Evolutionary conservation across 2,113 vertebrate genomes (phyloP), one percentile per base, ranked within the genome.

Genomic region (Chaenogobius annularis): DNA sequence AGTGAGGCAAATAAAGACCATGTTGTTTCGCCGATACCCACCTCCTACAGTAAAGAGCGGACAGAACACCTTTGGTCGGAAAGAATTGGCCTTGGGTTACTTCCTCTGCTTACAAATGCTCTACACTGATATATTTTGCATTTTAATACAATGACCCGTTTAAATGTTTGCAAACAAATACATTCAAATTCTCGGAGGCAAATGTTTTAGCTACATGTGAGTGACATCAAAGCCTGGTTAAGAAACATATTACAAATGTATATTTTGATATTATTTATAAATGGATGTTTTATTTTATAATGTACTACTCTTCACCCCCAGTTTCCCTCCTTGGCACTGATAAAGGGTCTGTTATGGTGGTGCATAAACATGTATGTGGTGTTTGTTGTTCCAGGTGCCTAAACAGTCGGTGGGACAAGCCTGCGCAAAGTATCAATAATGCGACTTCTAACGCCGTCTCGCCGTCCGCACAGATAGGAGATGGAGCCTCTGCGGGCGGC

Each of bases 381-480:
- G 8, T 58, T 55, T 46, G 19, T 26, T 12, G 66, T 44, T 17
- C 20, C 72, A 94, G 93, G 82, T 94, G 93, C 77, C 72, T 93
- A 67, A 87, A 75, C 77, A 93, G 93, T 74, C 83, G 92, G 64
- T 94, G 93, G 93, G 93, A 94, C 77, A 88, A 93, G 54, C 80
- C 90, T 43, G 90, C 92, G 9, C 91, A 85, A 62, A 88, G 75
- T 58, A 75, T 90, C 0, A 83, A 76, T 22, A 1, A 70, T 31
- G 48, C 78, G 31, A 56, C 46, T 9, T 69, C 83, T 35, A 69
- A 74, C 44, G 19, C 59, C 12, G 62, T 55, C 48, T 69, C 82
- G 8, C 82, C 62, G 11, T 67, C 78, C 3, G 52, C 55, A 19
- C 69, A 72, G 58, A 65, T 22, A 0, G 70, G 54, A 72, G 85